phyloP scores from a whole-genome alignment of 2,797 vertebrate genomes.

The Cetoscarus ocellatus region DNA sequence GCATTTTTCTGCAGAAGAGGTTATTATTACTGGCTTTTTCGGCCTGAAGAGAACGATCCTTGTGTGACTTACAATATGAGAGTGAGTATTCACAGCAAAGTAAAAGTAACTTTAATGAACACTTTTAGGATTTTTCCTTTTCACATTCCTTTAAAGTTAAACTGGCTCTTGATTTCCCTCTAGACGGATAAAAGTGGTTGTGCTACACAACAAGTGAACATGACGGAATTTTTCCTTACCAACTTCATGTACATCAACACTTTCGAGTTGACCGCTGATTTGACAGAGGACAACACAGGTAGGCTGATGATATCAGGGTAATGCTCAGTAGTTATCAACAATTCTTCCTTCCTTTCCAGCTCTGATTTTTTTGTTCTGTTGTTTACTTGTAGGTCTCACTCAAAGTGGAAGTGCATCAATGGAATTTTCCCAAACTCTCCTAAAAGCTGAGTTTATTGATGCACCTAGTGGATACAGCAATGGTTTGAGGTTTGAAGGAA shows the following conservation, averaged over 20 bases:
- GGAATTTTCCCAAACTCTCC: slow-evolving; percentile 41
- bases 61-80: slow-evolving; percentile 67
- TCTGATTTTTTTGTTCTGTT: slow-evolving; percentile 12
- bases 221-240: slow-evolving; percentile 62
- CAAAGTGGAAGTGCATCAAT: slow-evolving; percentile 49
- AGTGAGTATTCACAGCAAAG: slow-evolving; percentile 57
- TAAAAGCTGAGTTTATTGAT: slow-evolving; percentile 65
- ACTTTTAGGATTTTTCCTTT: background rate
- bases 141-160: background rate
- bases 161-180: background rate
- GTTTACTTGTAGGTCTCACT: slow-evolving; percentile 62
- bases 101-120: background rate
- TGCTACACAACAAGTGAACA: slow-evolving; percentile 66
- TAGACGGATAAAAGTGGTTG: slow-evolving; percentile 86
- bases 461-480: slow-evolving; percentile 62
- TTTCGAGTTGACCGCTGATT: slow-evolving; percentile 68
- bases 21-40: slow-evolving; percentile 10
- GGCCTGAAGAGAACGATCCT: fast-evolving
- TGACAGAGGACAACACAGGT: slow-evolving; percentile 87
- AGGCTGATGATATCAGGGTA: background rate
- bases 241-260: slow-evolving; percentile 43
- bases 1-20: slow-evolving; percentile 53
- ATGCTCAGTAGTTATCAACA: background rate
- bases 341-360: background rate
- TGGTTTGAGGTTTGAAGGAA: slow-evolving; percentile 76